Evolutionary conservation across 1,140 invertebrate species (phyloP).

Genomic region (Melipona quadrifasciata): DNA sequence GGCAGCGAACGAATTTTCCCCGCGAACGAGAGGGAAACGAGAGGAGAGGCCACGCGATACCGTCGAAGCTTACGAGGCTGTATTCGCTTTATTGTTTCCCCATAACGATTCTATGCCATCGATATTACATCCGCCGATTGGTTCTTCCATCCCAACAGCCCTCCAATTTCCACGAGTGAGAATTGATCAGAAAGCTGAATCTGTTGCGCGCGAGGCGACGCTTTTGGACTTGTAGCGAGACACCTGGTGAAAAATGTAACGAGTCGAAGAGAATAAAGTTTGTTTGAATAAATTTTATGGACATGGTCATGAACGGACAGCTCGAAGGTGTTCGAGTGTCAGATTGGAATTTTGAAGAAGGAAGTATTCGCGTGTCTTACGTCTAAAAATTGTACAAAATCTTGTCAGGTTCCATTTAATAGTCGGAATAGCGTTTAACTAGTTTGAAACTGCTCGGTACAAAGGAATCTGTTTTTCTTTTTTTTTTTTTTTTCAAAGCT

Average conservation of each 20-base stretch:
- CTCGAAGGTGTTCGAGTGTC: no score
- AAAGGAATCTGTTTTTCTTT: background rate
- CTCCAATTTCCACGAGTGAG: background rate
- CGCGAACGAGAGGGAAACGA: background rate
- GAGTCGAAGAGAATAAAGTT: no score
- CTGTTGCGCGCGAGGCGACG: background rate
- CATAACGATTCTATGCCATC: conserved; percentile 1
- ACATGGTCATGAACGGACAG: no score
- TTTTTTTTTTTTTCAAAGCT: no score
- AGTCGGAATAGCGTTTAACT: background rate
- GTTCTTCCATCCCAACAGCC: background rate
- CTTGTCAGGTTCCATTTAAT: no score
- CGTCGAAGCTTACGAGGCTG: background rate
- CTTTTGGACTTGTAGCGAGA: background rate
- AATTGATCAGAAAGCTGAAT: background rate
- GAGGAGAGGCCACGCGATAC: background rate
- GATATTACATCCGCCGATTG: background rate
- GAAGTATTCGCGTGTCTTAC: no score
- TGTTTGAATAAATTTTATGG: no score
- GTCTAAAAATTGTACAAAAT: no score
- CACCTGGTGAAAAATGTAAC: no score
- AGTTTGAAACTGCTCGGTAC: background rate
- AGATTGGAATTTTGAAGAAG: no score
- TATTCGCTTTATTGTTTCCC: background rate
- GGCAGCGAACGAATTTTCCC: no score